These are phyloP conservation scores for Lacerta viridis DNA, from an alignment of 2,797 vertebrate genomes.

Conservation along the genomic window DNA sequence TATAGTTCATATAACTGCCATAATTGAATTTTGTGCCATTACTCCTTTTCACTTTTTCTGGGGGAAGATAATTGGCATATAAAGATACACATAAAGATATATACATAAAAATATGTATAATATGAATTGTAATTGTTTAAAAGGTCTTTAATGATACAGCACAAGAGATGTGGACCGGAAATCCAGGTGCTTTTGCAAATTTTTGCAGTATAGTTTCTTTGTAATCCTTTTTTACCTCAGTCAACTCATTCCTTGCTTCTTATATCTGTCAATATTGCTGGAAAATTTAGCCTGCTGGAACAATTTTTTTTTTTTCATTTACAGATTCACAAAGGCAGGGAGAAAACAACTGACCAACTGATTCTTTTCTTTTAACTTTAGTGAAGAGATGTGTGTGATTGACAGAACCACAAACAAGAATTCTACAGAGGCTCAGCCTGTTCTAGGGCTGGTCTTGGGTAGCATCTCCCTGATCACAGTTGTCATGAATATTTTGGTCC, in stretches of 20 bases:
- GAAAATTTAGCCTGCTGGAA: background rate
- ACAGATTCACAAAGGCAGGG: slow-evolving; percentile 43
- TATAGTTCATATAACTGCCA: background rate
- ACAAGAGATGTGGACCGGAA: background rate
- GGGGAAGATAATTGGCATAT: background rate
- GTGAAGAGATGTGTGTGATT: slow-evolving; percentile 72
- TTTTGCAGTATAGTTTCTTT: background rate
- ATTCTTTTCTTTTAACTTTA: background rate
- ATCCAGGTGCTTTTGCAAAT: background rate
- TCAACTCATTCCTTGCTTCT: background rate
- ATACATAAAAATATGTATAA: no score
- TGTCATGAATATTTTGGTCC: slow-evolving; percentile 94
- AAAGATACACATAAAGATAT: no score
- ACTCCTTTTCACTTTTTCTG: background rate
- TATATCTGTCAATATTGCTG: background rate
- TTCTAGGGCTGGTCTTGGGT: slow-evolving; percentile 87
- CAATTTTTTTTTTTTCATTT: slow-evolving; percentile 43
- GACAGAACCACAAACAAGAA: slow-evolving; percentile 72
- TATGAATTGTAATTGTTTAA: background rate
- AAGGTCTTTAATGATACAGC: background rate
- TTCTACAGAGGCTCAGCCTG: slow-evolving; percentile 72
- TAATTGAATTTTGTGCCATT: background rate
- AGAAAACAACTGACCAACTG: background rate
- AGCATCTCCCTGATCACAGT: slow-evolving; percentile 89
- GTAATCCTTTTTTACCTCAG: background rate